phyloP scores from a whole-genome alignment of 1,140 invertebrate genomes.

The Chrysopa pallens region DNA sequence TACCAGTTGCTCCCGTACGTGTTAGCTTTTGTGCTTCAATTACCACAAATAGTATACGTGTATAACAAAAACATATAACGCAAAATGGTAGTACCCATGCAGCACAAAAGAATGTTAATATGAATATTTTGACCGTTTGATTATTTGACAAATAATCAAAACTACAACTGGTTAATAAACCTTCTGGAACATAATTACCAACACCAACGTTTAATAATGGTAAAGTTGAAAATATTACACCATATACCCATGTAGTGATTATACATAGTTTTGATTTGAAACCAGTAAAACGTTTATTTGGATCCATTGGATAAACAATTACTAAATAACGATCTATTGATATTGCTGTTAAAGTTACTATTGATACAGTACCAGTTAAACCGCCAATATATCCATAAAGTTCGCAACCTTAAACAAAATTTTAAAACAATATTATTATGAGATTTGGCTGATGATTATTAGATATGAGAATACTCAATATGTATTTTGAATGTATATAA shows the following conservation, averaged over 20 bases:
- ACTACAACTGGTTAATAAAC: conserved; percentile 60
- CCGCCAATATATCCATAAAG: conserved; percentile 55
- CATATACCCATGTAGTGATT: conserved; percentile 51
- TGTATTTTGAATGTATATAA: too few relatives aligned
- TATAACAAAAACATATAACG: conserved; percentile 50
- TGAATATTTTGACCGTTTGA: conserved; percentile 33
- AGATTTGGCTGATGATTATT: too few relatives aligned
- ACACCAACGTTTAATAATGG: conserved; percentile 48
- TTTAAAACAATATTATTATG: too few relatives aligned
- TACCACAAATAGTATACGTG: conserved; percentile 45
- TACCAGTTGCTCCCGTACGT: conserved; percentile 10
- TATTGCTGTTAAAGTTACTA: conserved; percentile 48
- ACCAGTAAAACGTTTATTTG: conserved; percentile 34
- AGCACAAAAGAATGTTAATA: conserved; percentile 44
- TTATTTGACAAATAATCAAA: conserved; percentile 57
- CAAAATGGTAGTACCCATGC: conserved; percentile 49
- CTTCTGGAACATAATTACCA: conserved; percentile 57
- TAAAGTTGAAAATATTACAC: conserved; percentile 39
- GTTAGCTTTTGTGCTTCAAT: conserved; percentile 25
- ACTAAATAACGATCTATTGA: conserved; percentile 52
- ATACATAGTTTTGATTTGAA: conserved; percentile 40
- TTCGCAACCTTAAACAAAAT: conserved; percentile 40
- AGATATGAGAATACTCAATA: too few relatives aligned
- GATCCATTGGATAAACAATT: conserved; percentile 50
- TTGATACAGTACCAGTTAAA: conserved; percentile 48